Evolutionary conservation across 1,140 invertebrate genomes (phyloP).

Genomic region (Aphidius ervi): DNA sequence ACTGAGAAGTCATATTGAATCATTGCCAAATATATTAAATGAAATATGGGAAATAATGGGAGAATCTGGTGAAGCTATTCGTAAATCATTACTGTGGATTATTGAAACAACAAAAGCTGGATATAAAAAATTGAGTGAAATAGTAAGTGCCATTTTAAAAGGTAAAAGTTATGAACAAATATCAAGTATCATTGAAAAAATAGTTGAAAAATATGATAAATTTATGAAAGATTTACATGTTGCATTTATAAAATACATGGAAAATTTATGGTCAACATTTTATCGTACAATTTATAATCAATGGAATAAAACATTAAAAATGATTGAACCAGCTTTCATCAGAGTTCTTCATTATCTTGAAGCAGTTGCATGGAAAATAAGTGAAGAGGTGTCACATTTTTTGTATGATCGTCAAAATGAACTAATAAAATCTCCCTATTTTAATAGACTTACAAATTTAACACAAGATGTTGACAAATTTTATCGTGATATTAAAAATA

Average conservation of each 20-base stretch:
- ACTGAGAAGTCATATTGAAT: slow-evolving; percentile 71
- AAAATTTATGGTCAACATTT: slow-evolving; percentile 65
- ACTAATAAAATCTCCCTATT: slow-evolving; percentile 74
- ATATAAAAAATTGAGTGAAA: slow-evolving; percentile 66
- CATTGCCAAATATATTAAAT: slow-evolving; percentile 71
- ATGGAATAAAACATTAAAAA: slow-evolving; percentile 66
- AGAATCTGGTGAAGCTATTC: slow-evolving; percentile 71
- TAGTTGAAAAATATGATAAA: slow-evolving; percentile 72
- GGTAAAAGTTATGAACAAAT: slow-evolving; percentile 69
- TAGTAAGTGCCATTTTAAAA: slow-evolving; percentile 63
- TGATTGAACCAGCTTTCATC: slow-evolving; percentile 73
- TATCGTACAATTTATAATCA: slow-evolving; percentile 60
- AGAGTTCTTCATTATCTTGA: slow-evolving; percentile 71
- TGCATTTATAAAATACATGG: slow-evolving; percentile 69
- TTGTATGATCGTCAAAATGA: slow-evolving; percentile 74
- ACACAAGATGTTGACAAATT: slow-evolving; percentile 73
- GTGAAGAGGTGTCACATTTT: slow-evolving; percentile 72
- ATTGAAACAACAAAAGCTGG: slow-evolving; percentile 69
- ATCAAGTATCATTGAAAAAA: slow-evolving; percentile 61
- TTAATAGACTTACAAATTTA: slow-evolving; percentile 71
- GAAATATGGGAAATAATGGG: slow-evolving; percentile 82
- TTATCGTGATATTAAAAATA: slow-evolving; percentile 69
- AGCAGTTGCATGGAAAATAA: slow-evolving; percentile 66
- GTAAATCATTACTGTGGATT: slow-evolving; percentile 69
- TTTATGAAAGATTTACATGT: slow-evolving; percentile 75